phyloP scores from a whole-genome alignment of 2,888 invertebrate genomes.

The Deilephila porcellus region DNA sequence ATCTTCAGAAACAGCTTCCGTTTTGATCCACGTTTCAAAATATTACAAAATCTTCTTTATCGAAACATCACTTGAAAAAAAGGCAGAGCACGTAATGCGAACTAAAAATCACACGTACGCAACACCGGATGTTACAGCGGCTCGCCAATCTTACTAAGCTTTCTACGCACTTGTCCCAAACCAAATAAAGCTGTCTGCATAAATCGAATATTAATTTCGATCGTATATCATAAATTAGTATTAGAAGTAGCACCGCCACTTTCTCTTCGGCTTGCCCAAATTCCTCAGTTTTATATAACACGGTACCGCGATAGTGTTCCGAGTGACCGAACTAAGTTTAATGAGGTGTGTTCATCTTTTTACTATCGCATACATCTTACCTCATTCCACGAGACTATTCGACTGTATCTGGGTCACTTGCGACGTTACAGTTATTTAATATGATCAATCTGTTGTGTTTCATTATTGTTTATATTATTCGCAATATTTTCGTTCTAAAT shows the following conservation, averaged over 20 bases:
- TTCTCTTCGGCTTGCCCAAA: slow-evolving; percentile 21
- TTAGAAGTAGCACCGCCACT: slow-evolving; percentile 28
- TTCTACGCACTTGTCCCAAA: slow-evolving; percentile 23
- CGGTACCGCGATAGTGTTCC: neutral
- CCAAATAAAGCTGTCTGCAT: slow-evolving; percentile 27
- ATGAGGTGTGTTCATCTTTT: neutral
- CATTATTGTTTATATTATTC: neutral
- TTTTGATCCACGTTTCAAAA: neutral
- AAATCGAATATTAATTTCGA: slow-evolving; percentile 31
- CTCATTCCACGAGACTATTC: slow-evolving; percentile 14
- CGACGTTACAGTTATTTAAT: neutral
- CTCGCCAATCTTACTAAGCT: slow-evolving; percentile 28
- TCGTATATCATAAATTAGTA: slow-evolving; percentile 31
- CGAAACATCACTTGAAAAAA: slow-evolving; percentile 13
- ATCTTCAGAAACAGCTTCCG: neutral
- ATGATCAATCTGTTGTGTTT: neutral
- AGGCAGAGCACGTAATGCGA: slow-evolving; percentile 14
- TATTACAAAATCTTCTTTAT: slow-evolving; percentile 12
- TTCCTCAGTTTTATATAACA: slow-evolving; percentile 17
- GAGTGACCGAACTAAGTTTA: neutral
- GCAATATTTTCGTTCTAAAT: neutral
- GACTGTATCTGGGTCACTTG: slow-evolving; percentile 9
- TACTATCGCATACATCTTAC: slow-evolving; percentile 5
- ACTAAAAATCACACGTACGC: slow-evolving; percentile 27
- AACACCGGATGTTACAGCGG: slow-evolving; percentile 30